These are phyloP conservation scores for Alsophila aescularia DNA, from an alignment of 2,888 invertebrate genomes.

Conservation along the genomic window DNA sequence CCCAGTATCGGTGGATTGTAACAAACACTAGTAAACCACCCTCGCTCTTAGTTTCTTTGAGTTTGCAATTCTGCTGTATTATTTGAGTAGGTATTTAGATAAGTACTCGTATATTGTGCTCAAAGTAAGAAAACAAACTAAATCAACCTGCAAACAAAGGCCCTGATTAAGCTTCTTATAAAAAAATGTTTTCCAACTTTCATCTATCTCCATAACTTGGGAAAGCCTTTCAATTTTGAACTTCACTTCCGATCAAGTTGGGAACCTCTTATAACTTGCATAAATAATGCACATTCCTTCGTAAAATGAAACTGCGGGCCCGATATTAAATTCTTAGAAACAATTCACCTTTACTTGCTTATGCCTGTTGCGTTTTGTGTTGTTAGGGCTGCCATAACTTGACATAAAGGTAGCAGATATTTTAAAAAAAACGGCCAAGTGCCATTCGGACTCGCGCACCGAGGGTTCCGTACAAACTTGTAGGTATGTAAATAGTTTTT, in stretches of 20 bases:
- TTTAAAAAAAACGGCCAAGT: no score
- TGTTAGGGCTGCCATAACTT: background rate
- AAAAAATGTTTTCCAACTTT: conserved; percentile 19
- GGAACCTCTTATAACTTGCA: conserved; percentile 19
- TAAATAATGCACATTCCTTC: conserved; percentile 26
- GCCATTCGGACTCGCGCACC: no score
- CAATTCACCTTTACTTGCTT: conserved; percentile 18
- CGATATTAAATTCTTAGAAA: conserved; percentile 34
- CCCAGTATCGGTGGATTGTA: no score
- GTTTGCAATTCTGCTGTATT: no score
- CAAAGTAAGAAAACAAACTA: conserved; percentile 10
- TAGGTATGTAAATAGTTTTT: no score
- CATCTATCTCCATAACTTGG: conserved; percentile 22
- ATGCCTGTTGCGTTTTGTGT: conserved; percentile 18
- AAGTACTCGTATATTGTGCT: no score
- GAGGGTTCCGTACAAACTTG: no score
- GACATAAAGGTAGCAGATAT: no score
- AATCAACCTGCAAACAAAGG: conserved; percentile 5
- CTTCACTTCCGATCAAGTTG: conserved; percentile 22
- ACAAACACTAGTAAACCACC: no score
- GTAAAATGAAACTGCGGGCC: conserved; percentile 1
- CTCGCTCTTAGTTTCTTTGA: no score
- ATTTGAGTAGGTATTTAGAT: no score
- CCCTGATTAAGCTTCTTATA: conserved; percentile 12
- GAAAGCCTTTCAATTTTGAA: conserved; percentile 22